Base-by-base conservation (phyloP, 2,113 vertebrate genomes). In the Parus major region DNA sequence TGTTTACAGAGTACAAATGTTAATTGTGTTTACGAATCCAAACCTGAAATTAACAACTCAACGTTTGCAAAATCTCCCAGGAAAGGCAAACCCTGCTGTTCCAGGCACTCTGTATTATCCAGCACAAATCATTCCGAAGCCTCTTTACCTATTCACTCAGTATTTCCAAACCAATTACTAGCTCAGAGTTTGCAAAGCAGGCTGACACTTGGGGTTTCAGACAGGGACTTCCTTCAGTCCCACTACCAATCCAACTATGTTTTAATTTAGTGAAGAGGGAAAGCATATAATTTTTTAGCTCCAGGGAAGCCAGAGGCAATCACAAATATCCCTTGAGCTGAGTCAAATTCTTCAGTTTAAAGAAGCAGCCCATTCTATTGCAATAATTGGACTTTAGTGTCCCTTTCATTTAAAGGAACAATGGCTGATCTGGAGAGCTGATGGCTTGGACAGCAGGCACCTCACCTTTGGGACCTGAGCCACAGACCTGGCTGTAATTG, bases 211-310 rank as follows among this genome's bases (percentile, higher is more conserved):
- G 95, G 96, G 95, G 87, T 97, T 97, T 97, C 77, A 76, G 49
- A 79, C 63, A 93, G 96, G 91, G 96, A 88, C 96, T 95, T 96
- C 95, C 90, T 96, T 94, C 81, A 93, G 94, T 95, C 96, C 93
- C 96, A 84, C 90, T 85, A 88, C 97, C 96, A 96, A 94, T 95
- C 96, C 83, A 94, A 97, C 96, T 96, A 97, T 83, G 92, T 95
- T 97, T 97, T 96, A 95, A 97, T 97, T 97, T 94, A 97, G 97
- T 96, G 95, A 96, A 96, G 96, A 97, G 94, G 96, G 96, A 97
- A 97, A 97, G 95, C 94, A 95, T 91, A 94, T 94, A 91, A 96
- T 95, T 96, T 96, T 96, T 97, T 96, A 97, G 96, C 96, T 97
- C 60, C 55, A 82, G 97, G 97, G 97, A 96, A 87, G 97, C 97